Base-by-base conservation (phyloP, 2,888 invertebrate genomes). In the Mylabris sibirica region DNA sequence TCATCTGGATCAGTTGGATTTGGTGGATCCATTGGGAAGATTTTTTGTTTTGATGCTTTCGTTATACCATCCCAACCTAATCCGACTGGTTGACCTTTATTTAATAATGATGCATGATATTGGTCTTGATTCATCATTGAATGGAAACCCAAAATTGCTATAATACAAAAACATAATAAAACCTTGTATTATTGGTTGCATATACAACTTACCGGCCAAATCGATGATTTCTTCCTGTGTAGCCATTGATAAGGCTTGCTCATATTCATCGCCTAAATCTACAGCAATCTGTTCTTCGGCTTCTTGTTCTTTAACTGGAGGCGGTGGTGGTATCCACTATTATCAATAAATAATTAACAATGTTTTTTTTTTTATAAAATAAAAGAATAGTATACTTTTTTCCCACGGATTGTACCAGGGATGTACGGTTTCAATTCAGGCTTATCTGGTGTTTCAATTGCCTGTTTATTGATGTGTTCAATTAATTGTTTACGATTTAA, bases 61-160 rank as follows among this genome's bases (percentile, higher is more conserved):
- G 98, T 98, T 81, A 97, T 93, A 80, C 97, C 97, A 83, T 95
- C 95, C 96, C 96, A 96, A 75, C 96, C 96, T 79, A 96, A 86
- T 60, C 96, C 96, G 71, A 95, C 90, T 0, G 95, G 95, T 83
- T 96, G 95, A 30, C 94, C 95, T 86, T 96, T 96, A 87, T 96
- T 97, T 74, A 95, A 86, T 71, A 97, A 88, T 53, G 99, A 98
- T 71, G 98, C 97, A 87, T 99, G 98, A 87, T 98, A 99, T 87
- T 99, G 99, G 84, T 98, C 98, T 88, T 99, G 99, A 85, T 98
- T 99, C 93, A 99, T 95, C 96, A 99, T 98, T 73, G 98, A 98
- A 88, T 99, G 99, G 90, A 99, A 98, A 82, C 99, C 99, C 83
- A 98, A 90, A 86, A 98, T 97, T 85, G 98, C 98, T 96, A 63